Base-by-base conservation (phyloP, 2,797 vertebrate genomes). In the Enteromius fasciolatus region DNA sequence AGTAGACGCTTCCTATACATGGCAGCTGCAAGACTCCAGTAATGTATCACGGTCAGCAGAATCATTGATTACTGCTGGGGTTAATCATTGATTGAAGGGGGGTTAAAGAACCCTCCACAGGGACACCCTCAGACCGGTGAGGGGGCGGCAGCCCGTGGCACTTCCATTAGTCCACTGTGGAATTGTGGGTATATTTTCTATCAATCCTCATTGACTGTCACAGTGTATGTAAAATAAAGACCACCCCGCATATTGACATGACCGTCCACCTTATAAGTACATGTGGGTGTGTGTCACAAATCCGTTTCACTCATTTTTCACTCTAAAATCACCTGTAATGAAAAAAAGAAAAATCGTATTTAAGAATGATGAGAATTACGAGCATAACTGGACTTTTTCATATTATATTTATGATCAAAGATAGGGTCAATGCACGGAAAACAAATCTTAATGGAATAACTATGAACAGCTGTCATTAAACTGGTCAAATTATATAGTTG, bases 31-130 rank as follows among this genome's bases (percentile, higher is more conserved):
- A 94, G 92, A 89, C 90, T 89, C 90, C 88, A 66, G 92, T 94
- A 93, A 94, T 93, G 93, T 93, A 94, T 94, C 93, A 93, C 92
- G 93, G 92, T 95, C 94, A 92, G 94, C 95, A 94, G 90, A 94
- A 94, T 91, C 94, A 94, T 95, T 95, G 93, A 95, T 95, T 93
- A 94, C 87, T 89, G 88, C 57, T 0, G 87, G 57, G 91, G 95
- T 95, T 95, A 95, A 95, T 95, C 93, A 95, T 95, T 95, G 93
- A 94, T 92, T 87, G 66, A 90, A 89, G 89, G 80, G 85, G 70
- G 84, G 89, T 15, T 78, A 52, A 44, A 88, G 86, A 83, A 86
- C 91, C 90, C 85, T 70, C 44, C 46, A 33, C 44, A 46, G 92
- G 91, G 91, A 57, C 14, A n/a, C 92, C 84, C 88, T 87, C 85